Base-by-base conservation (phyloP, 1,140 invertebrate genomes). In the Pemphigus obesinymphae region DNA sequence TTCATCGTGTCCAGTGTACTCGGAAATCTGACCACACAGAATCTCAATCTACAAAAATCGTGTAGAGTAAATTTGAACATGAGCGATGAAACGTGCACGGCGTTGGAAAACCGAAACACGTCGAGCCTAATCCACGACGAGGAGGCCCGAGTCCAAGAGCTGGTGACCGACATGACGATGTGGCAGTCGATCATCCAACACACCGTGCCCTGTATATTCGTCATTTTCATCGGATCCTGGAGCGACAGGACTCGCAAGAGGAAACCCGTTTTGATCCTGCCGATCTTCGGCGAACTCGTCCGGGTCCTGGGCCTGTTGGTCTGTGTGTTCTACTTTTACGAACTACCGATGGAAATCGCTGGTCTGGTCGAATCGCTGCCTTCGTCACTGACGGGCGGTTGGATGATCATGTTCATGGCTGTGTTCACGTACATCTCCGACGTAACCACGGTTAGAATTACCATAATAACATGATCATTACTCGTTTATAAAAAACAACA, bases 381-480 rank as follows among this genome's bases (percentile, higher is more conserved):
- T 85, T 93, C 93, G 2, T 92, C 92, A 0, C 84, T 96, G 0
- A 92, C 93, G 6, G 94, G 94, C 1, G 94, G 94, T 3, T 95
- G 93, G 91, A 93, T 95, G 84, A 94, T 93, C 23, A 93, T 96
- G 91, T 92, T 96, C 83, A 95, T 96, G 92, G 93, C 93, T 20
- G 91, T 94, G 40, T 96, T 96, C 86, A 96, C 94, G 85, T 96
- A 96, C 85, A 93, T 97, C 58, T 93, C 91, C 0, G 94, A 96
- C 85, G 92, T 95, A 10, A 95, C 95, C 0, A 91, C 91, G 7
- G 90, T 93, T 70, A 91, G 93, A 85, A 37, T n/a, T 8, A 8
- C 3, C 6, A 3, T 63, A 20, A 34, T n/a, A 0, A 20, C 20
- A n/a, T 66, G 20, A n/a, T 61, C 6, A 61, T 17, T 61, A 31